A percentile compares a stretch with the other conserved stretches of the same genome.
Evolutionary conservation across 2,797 vertebrate genomes (phyloP).

Genomic region (Myotis planiceps): DNA sequence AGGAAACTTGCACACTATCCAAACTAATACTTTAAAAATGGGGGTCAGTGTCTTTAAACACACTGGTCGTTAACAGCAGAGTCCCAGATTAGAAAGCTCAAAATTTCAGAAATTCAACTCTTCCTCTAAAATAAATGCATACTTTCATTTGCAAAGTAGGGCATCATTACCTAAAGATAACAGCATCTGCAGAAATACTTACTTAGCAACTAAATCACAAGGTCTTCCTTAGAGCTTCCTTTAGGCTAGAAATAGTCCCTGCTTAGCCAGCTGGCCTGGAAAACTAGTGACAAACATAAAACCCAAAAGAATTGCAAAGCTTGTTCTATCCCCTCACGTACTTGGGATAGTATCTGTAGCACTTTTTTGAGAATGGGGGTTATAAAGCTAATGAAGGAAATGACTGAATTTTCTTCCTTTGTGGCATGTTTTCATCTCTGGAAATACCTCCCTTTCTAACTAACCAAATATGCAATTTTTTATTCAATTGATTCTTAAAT

Average conservation of each 20-base stretch:
- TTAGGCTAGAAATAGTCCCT: conserved; percentile 76
- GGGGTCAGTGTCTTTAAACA: not conserved
- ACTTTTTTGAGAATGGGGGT: not conserved
- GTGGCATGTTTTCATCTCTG: not conserved
- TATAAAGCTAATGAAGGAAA: not conserved
- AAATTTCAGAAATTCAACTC: conserved; percentile 53
- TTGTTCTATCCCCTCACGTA: not conserved
- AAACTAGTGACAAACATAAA: conserved; percentile 63
- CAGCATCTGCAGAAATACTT: conserved; percentile 77
- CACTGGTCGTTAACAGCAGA: not conserved
- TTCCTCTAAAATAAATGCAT: conserved; percentile 55
- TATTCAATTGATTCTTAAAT: not conserved
- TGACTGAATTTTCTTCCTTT: not conserved
- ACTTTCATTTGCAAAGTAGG: conserved; percentile 68
- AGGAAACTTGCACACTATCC: not conserved
- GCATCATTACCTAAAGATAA: conserved; percentile 76
- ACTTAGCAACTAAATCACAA: conserved; percentile 81
- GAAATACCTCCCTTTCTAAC: not conserved
- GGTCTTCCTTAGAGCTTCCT: conserved; percentile 79
- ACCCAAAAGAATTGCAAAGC: conserved; percentile 12
- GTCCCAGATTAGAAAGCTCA: not conserved
- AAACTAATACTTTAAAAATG: not conserved
- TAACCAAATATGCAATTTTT: not conserved
- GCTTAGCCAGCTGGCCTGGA: conserved; percentile 75
- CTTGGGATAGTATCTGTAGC: not conserved